phyloP scores from a whole-genome alignment of 2,113 vertebrate species.

The Anser brachyrhynchus region DNA sequence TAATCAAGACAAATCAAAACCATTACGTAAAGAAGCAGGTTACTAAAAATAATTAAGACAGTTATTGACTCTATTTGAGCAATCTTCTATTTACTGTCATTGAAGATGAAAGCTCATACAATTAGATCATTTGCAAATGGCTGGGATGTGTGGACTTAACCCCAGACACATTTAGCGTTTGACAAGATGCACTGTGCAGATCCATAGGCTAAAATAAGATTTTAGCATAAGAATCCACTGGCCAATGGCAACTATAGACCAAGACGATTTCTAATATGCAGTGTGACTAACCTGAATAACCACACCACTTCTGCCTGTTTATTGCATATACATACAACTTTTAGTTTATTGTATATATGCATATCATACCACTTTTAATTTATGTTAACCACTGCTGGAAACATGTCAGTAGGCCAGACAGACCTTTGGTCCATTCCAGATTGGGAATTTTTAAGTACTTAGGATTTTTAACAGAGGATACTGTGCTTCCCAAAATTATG shows the following conservation, averaged over 20 bases:
- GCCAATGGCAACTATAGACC: neutral
- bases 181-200: neutral
- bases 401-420: neutral
- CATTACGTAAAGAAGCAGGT: neutral
- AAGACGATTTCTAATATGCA: neutral
- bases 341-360: no score
- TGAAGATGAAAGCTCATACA: neutral
- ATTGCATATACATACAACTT: neutral
- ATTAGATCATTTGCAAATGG: neutral
- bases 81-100: neutral
- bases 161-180: neutral
- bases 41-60: neutral
- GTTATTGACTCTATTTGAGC: neutral
- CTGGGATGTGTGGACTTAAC: neutral
- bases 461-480: neutral
- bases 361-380: no score
- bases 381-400: neutral
- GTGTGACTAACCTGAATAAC: neutral
- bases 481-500: neutral
- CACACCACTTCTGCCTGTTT: neutral
- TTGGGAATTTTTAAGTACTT: neutral
- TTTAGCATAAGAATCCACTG: neutral
- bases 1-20: neutral
- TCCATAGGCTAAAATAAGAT: neutral
- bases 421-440: neutral